Base-by-base conservation (phyloP, 2,113 vertebrate species). In the Sinocyclocheilus anshuiensis region DNA sequence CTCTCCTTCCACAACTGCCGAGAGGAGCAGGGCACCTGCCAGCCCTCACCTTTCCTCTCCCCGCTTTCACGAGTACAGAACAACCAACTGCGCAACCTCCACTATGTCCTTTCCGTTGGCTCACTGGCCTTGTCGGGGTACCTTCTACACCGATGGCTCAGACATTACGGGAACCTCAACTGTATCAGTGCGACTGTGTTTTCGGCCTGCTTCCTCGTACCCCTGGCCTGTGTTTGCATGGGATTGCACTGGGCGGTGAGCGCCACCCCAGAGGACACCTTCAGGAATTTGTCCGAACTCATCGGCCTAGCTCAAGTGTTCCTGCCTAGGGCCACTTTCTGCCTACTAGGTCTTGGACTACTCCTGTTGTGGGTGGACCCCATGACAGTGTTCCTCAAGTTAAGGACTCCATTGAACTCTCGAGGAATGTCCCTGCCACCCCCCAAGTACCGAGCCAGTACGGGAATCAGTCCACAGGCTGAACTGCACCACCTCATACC, bases 401-500 rank as follows among this genome's bases (percentile, higher is more conserved):
- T 90, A 86, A 90, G 1, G 90, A 80, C 86, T 33, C 77, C 86
- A 69, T 18, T 86, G 1, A 87, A 45, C 0, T 85, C 86, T 59
- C 86, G 89, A 6, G 87, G 87, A 8, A 22, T 84, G 0, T 77
- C 88, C 0, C 50, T 91, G 1, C 91, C 92, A 26, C 92, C 91
- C 0, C 94, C 93, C 11, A 93, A 96, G 26, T 98, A 97, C 91
- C 88, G 95, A 59, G 96, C 96, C 4, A 94, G 96, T 90, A 95
- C 96, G 29, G 76, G 94, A 88, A 94, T 96, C 86, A 95, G 95
- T 90, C 96, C 97, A 0, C 95, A 97, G 84, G 97, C 95, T 0
- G 94, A 97, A 91, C 93, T 98, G 72, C 95, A 95, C 45, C 97
- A 97, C 77, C 96, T 99, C 87, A 98, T 99, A 89, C 97, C 97